phyloP scores from a whole-genome alignment of 2,797 vertebrate species.

The Decapterus maruadsi region DNA sequence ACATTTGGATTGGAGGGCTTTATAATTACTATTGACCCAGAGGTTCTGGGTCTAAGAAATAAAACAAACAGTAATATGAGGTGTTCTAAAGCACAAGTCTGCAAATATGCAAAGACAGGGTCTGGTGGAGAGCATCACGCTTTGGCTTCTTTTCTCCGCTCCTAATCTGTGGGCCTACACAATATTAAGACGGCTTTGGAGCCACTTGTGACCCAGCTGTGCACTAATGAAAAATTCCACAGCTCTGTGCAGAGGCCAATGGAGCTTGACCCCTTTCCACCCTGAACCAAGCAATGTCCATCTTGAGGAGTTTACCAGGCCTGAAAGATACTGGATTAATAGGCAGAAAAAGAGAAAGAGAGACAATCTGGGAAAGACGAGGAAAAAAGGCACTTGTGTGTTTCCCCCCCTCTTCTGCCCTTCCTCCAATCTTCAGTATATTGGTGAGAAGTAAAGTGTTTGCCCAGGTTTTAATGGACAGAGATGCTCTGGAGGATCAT shows the following conservation, averaged over 20 bases:
- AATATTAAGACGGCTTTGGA: conserved; percentile 98
- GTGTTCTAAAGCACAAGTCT: conserved; percentile 90
- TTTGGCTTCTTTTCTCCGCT: conserved; percentile 88
- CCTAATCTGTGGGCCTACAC: conserved; percentile 93
- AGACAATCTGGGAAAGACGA: conserved; percentile 86
- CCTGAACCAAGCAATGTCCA: conserved; percentile 86
- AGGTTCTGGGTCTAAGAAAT: conserved; percentile 85
- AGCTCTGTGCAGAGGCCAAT: conserved; percentile 91
- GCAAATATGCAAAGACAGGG: conserved; percentile 93
- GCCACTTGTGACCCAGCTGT: conserved; percentile 97
- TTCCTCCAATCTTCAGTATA: conserved; percentile 87
- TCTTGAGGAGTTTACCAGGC: conserved; percentile 94
- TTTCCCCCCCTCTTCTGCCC: conserved; percentile 81
- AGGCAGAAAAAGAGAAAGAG: conserved; percentile 83
- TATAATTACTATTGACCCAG: conserved; percentile 89
- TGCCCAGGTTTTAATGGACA: conserved; percentile 97
- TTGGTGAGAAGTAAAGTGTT: conserved; percentile 94
- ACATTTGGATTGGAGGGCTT: conserved; percentile 84
- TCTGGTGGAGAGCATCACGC: conserved; percentile 89
- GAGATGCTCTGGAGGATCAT: conserved; percentile 94
- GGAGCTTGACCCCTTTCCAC: conserved; percentile 86
- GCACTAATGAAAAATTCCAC: conserved; percentile 99
- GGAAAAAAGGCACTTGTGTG: conserved; percentile 77
- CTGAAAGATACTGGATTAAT: conserved; percentile 98
- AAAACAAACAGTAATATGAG: conserved; percentile 91